Percentiles rank a stretch among this genome's conserved stretches.
phyloP scores from a whole-genome alignment of 2,113 vertebrate species.

The Isurus oxyrinchus region DNA sequence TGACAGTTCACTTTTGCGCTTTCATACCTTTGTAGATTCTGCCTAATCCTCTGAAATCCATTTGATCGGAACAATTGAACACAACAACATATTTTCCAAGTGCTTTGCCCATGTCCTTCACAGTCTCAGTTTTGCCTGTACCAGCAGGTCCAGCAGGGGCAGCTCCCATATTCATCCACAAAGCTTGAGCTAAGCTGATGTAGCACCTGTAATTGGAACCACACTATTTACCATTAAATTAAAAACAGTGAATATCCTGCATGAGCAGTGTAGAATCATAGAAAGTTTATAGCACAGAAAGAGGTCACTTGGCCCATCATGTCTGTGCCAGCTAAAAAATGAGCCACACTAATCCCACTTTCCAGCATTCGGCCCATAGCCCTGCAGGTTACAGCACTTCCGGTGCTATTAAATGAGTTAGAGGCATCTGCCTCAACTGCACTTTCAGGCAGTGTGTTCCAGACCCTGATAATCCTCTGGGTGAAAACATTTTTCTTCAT shows the following conservation, averaged over 20 bases:
- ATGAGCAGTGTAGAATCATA: too few species aligned
- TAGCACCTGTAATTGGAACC: conserved; percentile 66
- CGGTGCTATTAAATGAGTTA: too few species aligned
- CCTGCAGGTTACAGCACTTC: too few species aligned
- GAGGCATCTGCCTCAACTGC: too few species aligned
- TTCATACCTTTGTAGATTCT: conserved; percentile 80
- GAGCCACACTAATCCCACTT: too few species aligned
- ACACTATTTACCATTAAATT: not conserved
- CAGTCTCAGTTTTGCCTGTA: conserved; percentile 85
- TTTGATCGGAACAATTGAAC: conserved; percentile 86
- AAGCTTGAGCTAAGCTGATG: conserved; percentile 74
- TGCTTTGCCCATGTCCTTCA: conserved; percentile 80
- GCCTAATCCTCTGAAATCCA: conserved; percentile 82
- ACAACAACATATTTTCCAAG: conserved; percentile 79
- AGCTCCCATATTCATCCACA: conserved; percentile 83
- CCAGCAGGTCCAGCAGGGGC: conserved; percentile 79
- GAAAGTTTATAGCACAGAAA: too few species aligned
- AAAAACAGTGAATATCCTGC: not conserved
- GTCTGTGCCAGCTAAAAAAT: too few species aligned
- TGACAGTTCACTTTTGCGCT: not conserved
- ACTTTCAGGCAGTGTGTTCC: too few species aligned
- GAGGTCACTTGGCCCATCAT: too few species aligned
- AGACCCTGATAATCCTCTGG: too few species aligned
- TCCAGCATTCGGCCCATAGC: too few species aligned
- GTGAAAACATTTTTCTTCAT: too few species aligned